Evolutionary conservation across 35 echinoderm and acorn worm species (phyloP).

Genomic region (Diadema setosum): DNA sequence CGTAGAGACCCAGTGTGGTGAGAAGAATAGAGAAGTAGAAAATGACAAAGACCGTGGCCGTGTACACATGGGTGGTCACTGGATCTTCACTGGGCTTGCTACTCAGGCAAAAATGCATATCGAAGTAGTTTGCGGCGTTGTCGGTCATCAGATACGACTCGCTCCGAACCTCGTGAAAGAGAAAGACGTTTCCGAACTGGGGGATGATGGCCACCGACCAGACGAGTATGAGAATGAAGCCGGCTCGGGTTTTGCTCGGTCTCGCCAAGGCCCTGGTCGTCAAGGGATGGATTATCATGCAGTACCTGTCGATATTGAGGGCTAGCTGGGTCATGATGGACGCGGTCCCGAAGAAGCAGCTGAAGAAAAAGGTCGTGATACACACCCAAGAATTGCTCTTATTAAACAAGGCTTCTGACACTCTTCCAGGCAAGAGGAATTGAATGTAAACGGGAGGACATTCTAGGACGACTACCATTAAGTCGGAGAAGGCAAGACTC

Average conservation of each 20-base stretch:
- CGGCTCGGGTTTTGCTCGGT: conserved; percentile 49
- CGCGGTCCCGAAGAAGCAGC: conserved; percentile 68
- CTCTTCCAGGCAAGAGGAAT: conserved; percentile 42
- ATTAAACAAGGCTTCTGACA: conserved; percentile 12
- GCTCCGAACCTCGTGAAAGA: conserved; percentile 42
- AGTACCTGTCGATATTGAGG: conserved; percentile 79
- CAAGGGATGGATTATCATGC: conserved; percentile 67
- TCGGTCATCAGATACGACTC: conserved; percentile 4
- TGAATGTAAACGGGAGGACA: conserved; percentile 58
- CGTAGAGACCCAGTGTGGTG: conserved; percentile 60
- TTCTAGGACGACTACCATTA: conserved; percentile 63
- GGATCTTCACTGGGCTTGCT: conserved; percentile 42
- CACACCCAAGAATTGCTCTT: not conserved
- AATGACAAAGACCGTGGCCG: conserved; percentile 56
- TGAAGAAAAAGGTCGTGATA: conserved; percentile 57
- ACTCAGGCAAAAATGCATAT: conserved; percentile 49
- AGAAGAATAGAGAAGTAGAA: conserved; percentile 69
- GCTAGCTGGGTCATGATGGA: conserved; percentile 73
- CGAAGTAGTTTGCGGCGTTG: conserved; percentile 11
- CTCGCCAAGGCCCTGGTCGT: conserved; percentile 46
- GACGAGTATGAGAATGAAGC: conserved; percentile 54
- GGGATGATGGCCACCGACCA: conserved; percentile 64
- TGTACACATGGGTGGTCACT: conserved; percentile 55
- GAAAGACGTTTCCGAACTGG: conserved; percentile 67
- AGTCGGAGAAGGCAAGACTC: conserved; percentile 81